Percentiles rank a stretch among this genome's conserved stretches.
phyloP scores from a whole-genome alignment of 1,140 invertebrate genomes.

The Choristoneura fumiferana region DNA sequence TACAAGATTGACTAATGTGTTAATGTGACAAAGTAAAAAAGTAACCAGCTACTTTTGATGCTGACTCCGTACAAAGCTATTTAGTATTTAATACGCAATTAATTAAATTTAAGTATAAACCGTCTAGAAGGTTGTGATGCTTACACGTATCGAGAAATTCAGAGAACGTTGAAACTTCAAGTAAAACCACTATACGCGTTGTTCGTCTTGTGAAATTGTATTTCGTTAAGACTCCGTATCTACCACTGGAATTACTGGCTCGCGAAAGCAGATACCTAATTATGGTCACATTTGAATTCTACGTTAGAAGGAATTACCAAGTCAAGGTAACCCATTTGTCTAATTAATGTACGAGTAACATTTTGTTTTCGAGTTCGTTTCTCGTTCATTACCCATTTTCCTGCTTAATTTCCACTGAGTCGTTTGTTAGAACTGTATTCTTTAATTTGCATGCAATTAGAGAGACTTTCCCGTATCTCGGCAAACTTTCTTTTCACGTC shows the following conservation, averaged over 20 bases:
- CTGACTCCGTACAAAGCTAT: too few relatives aligned
- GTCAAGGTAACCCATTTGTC: slow-evolving; percentile 10
- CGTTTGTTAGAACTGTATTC: slow-evolving; percentile 22
- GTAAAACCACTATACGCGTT: too few relatives aligned
- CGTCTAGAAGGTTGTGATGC: too few relatives aligned
- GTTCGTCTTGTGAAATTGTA: too few relatives aligned
- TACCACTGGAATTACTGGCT: not conserved
- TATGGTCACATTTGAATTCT: not conserved
- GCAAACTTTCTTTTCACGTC: slow-evolving; percentile 17
- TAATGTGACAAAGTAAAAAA: too few relatives aligned
- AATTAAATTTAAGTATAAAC: too few relatives aligned
- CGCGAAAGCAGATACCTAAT: not conserved
- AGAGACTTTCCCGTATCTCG: not conserved
- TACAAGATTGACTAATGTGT: too few relatives aligned
- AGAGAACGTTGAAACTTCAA: too few relatives aligned
- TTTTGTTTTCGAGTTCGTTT: slow-evolving; percentile 12
- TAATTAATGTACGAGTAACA: slow-evolving; percentile 1
- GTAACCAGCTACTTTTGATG: too few relatives aligned
- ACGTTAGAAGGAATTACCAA: not conserved
- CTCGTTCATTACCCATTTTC: slow-evolving; percentile 17
- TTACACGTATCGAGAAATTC: too few relatives aligned
- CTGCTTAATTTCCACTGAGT: slow-evolving; percentile 21
- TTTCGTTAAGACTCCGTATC: too few relatives aligned
- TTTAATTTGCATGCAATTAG: slow-evolving; percentile 35
- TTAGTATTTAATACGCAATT: too few relatives aligned